Percentiles rank a stretch among this genome's conserved stretches.
Evolutionary conservation across 2,113 vertebrate genomes (phyloP).

Genomic region (Toxostoma redivivum): DNA sequence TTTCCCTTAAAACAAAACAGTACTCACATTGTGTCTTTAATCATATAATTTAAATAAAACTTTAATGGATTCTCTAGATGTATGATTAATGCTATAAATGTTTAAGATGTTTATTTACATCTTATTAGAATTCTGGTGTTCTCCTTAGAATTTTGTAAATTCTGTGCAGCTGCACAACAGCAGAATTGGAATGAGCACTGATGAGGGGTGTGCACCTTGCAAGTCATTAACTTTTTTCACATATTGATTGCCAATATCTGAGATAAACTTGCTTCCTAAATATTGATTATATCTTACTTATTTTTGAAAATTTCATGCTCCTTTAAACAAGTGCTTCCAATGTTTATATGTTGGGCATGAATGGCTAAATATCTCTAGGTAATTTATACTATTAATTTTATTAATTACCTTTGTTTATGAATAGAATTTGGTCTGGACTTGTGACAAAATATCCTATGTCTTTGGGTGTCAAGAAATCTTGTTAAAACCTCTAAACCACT

Average conservation of each 20-base stretch:
- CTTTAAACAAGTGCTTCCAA: background rate
- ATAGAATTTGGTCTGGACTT: background rate
- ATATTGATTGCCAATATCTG: background rate
- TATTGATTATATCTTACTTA: background rate
- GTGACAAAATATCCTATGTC: background rate
- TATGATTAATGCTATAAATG: background rate
- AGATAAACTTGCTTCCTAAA: background rate
- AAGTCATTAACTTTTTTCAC: background rate
- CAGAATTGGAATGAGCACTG: background rate
- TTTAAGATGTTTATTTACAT: background rate
- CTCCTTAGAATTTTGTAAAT: background rate
- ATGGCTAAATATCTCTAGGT: background rate
- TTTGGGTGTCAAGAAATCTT: background rate
- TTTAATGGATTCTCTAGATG: background rate
- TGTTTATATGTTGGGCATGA: background rate
- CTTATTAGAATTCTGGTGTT: background rate
- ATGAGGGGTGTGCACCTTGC: background rate
- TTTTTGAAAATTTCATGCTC: background rate
- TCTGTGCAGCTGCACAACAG: background rate
- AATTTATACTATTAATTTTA: background rate
- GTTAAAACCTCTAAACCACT: background rate
- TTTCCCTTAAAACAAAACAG: background rate
- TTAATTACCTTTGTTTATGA: background rate
- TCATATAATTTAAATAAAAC: background rate
- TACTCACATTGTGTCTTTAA: background rate